These are phyloP conservation scores for Cosmia pyralina DNA, from an alignment of 2,888 invertebrate species.

Conservation along the genomic window DNA sequence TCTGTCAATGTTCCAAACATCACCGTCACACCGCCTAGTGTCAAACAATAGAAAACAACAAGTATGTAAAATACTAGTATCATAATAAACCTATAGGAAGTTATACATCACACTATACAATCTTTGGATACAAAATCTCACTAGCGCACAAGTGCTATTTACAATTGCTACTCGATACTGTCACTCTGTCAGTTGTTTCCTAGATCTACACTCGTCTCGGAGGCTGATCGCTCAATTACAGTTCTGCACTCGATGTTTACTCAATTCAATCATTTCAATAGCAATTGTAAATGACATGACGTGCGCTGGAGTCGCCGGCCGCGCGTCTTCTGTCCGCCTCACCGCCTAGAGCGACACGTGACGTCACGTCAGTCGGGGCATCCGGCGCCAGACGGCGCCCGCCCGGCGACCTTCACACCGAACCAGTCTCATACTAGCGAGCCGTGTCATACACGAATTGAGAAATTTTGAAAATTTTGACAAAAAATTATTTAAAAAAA, in stretches of 20 bases:
- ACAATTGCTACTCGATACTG: slow-evolving; percentile 26
- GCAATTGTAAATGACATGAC: slow-evolving; percentile 60
- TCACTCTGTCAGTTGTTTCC: background rate
- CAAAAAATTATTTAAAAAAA: slow-evolving; percentile 71
- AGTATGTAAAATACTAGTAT: slow-evolving; percentile 86
- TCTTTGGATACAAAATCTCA: slow-evolving; percentile 89
- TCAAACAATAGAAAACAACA: slow-evolving; percentile 85
- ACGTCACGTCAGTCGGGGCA: background rate
- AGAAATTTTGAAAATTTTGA: slow-evolving; percentile 71
- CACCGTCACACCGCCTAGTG: slow-evolving; percentile 77
- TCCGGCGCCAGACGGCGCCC: slow-evolving; percentile 24
- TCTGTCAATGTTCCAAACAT: slow-evolving; percentile 79
- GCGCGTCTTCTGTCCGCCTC: slow-evolving; percentile 6
- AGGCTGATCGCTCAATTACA: background rate
- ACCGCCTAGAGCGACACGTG: background rate
- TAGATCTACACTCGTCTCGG: background rate
- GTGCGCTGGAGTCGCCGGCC: slow-evolving; percentile 58
- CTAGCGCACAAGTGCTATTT: slow-evolving; percentile 68
- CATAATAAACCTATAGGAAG: slow-evolving; percentile 88
- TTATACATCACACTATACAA: slow-evolving; percentile 87
- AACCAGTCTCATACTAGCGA: slow-evolving; percentile 84
- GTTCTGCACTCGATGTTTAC: no score
- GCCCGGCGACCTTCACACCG: slow-evolving; percentile 68
- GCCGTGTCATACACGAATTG: slow-evolving; percentile 88
- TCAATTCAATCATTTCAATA: background rate